These are phyloP conservation scores for Champsocephalus esox DNA, from an alignment of 2,797 vertebrate genomes.

Conservation along the genomic window DNA sequence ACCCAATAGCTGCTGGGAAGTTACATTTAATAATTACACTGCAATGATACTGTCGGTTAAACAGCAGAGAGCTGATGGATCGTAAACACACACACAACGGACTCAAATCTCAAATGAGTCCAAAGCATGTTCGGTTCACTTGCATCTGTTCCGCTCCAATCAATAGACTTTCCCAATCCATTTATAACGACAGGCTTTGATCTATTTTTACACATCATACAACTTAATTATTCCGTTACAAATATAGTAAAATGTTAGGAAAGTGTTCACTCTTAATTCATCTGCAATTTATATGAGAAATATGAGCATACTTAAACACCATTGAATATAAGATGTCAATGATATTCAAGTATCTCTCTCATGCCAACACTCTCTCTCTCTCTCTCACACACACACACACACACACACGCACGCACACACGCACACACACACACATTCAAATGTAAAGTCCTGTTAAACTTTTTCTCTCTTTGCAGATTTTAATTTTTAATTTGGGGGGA, in stretches of 20 bases:
- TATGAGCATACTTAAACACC: neutral
- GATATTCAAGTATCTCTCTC: neutral
- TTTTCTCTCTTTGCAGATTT: no score
- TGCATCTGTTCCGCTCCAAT: neutral
- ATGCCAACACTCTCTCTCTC: neutral
- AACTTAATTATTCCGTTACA: no score
- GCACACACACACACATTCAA: neutral
- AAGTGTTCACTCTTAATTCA: neutral
- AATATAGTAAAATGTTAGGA: no score
- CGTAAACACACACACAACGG: constrained; percentile 29
- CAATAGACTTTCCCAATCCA: constrained; percentile 16
- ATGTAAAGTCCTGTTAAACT: no score
- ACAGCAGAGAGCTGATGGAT: constrained; percentile 12
- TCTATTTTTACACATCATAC: neutral
- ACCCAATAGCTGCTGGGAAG: neutral
- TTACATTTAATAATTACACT: constrained; percentile 12
- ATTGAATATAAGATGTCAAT: neutral
- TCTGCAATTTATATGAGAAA: neutral
- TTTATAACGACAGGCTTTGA: constrained; percentile 12
- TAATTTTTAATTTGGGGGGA: no score
- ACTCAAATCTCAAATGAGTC: constrained; percentile 7
- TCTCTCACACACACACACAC: no score
- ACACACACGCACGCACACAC: no score
- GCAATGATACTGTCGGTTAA: constrained; percentile 6
- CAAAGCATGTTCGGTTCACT: constrained; percentile 5